Evolutionary conservation across 92 coral and sea anemone genomes (phyloP).

Genomic region (Phenganax stokvisi): DNA sequence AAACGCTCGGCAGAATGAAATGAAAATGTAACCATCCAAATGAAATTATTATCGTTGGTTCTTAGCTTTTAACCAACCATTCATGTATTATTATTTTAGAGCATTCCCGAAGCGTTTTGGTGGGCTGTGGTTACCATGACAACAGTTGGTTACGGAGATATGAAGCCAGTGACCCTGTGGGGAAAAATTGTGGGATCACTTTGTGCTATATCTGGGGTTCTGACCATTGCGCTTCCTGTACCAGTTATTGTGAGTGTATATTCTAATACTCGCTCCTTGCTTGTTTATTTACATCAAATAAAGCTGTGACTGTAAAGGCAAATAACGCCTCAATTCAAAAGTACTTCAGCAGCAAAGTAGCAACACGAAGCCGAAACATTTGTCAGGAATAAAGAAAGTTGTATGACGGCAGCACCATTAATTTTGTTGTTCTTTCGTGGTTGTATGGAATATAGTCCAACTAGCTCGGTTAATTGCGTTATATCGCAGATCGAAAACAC

Average conservation of each 20-base stretch:
- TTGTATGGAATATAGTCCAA: too few relatives aligned
- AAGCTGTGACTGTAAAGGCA: too few relatives aligned
- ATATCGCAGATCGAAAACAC: too few relatives aligned
- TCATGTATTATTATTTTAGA: slow-evolving; percentile 24
- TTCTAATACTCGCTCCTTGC: not conserved
- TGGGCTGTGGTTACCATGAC: slow-evolving; percentile 99
- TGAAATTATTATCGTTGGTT: not conserved
- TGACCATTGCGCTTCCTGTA: slow-evolving; percentile 98
- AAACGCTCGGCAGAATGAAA: too few relatives aligned
- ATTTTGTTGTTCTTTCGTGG: too few relatives aligned
- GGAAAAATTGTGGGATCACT: slow-evolving; percentile 97
- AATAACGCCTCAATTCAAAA: too few relatives aligned
- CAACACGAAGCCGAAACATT: too few relatives aligned
- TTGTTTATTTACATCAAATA: too few relatives aligned
- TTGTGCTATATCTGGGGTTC: slow-evolving; percentile 98
- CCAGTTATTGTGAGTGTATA: slow-evolving; percentile 73
- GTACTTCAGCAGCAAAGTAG: too few relatives aligned
- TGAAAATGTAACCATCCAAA: not conserved
- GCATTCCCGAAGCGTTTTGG: slow-evolving; percentile 99
- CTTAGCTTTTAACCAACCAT: not conserved
- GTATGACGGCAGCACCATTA: too few relatives aligned
- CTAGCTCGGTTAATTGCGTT: too few relatives aligned
- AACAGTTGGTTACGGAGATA: slow-evolving; percentile 98
- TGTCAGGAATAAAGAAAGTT: too few relatives aligned
- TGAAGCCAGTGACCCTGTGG: slow-evolving; percentile 97